A percentile compares a stretch with the other conserved stretches of the same genome.
phyloP scores from a whole-genome alignment of 1,140 invertebrate species.

The Danaus plexippus region DNA sequence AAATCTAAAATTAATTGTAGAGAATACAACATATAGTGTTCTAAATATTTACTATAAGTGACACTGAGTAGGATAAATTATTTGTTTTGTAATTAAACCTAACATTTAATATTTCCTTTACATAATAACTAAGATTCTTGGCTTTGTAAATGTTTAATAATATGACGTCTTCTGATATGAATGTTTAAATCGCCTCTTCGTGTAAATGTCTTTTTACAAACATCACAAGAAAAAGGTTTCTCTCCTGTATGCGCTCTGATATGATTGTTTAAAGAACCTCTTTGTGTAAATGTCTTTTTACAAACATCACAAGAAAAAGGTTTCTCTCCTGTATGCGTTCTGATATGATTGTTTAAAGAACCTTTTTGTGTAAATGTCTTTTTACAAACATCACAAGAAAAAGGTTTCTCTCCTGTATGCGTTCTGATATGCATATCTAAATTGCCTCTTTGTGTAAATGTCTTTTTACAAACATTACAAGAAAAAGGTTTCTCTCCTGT shows the following conservation, averaged over 20 bases:
- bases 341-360: neutral
- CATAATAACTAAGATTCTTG: no score
- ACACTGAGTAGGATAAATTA: no score
- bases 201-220: no score
- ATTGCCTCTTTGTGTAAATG: neutral
- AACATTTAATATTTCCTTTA: no score
- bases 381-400: no score
- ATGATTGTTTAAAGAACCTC: neutral
- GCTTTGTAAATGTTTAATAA: no score
- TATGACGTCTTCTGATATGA: neutral
- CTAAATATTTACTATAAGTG: no score
- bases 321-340: neutral
- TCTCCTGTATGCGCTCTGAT: neutral
- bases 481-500: neutral
- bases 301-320: conserved; percentile 1
- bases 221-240: neutral
- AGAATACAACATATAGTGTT: no score
- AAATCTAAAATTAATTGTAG: no score
- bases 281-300: neutral
- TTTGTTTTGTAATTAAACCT: no score
- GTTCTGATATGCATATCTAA: neutral
- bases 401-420: neutral
- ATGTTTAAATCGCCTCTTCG: neutral
- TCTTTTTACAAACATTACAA: conserved; percentile 3
- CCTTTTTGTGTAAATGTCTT: neutral